Evolutionary conservation across 2,888 invertebrate genomes (phyloP), one percentile per base, ranked within the genome.

Genomic region (Dicranocentrus wangi): DNA sequence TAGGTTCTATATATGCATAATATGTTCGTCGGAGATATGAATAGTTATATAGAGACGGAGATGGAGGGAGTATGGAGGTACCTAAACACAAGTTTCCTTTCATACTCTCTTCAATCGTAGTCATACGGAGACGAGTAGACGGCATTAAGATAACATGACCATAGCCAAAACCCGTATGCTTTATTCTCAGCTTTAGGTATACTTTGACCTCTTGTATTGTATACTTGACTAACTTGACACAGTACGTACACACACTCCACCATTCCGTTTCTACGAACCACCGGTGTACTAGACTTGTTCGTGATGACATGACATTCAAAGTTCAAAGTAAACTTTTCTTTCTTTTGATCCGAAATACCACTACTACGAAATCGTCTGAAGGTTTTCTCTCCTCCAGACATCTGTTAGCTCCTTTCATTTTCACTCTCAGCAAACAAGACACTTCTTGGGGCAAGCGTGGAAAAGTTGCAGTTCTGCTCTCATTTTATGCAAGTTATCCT

Each of bases 251-350:
- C n/a, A 21, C 60, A 7, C 63, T n/a, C 17, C 61, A 60, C 61
- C 58, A 75, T 32, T 63, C 43, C 60, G 27, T 7, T 63, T 5
- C 28, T n/a, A 27, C 68, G 21, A 39, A n/a, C 28, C 23, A 43
- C 68, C 51, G 42, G 53, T 71, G 47, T 63, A 15, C 43, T 32
- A 63, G 55, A 79, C 60, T 80, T 80, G 19, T 65, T 32, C 79
- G 72, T 80, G 79, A 80, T 80, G 72, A 80, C 79, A 73, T 72
- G 79, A 72, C 79, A 80, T 80, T 80, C 72, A 80, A 80, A 80
- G 79, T 80, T 80, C 72, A 80, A 80, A 80, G 72, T 19, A 80
- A 80, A 80, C 79, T 80, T 80, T 73, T 27, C 47, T 53, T 28
- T 15, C 47, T 3, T n/a, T 69, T 28, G 17, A 63, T 70, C 61